These are phyloP conservation scores for Chascanopsetta lugubris DNA, from an alignment of 2,113 vertebrate species.

Conservation along the genomic window DNA sequence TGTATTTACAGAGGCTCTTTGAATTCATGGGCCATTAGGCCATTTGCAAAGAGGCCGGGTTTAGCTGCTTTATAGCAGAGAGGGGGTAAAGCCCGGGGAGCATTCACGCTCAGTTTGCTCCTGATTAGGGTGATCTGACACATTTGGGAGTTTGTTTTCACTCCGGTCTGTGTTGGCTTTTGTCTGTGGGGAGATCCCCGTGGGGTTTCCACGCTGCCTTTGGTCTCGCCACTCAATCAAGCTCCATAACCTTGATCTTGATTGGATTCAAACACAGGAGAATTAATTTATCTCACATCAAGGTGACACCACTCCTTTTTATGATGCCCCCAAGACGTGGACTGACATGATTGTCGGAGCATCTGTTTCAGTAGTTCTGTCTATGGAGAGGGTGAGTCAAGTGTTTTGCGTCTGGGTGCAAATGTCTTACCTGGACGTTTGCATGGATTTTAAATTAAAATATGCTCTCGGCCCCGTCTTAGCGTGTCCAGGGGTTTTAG, in stretches of 20 bases:
- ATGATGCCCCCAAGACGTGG: conserved; percentile 3
- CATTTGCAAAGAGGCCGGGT: conserved; percentile 11
- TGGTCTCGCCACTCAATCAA: conserved; percentile 33
- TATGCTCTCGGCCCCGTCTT: conserved; percentile 3
- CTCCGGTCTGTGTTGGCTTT: conserved; percentile 2
- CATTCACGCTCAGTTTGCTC: conserved; percentile 16
- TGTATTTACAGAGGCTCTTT: conserved; percentile 16
- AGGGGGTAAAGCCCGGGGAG: background rate
- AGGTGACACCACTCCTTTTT: conserved; percentile 33
- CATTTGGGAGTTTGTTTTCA: conserved; percentile 49
- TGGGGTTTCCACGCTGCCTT: conserved; percentile 26
- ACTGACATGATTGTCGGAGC: conserved; percentile 26
- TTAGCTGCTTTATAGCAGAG: conserved; percentile 14
- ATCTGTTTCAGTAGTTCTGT: conserved; percentile 12
- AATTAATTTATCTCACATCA: conserved; percentile 10
- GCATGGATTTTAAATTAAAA: conserved; percentile 26
- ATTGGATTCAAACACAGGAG: conserved; percentile 16
- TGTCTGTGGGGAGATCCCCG: background rate
- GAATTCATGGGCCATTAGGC: conserved; percentile 12
- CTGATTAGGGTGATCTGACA: conserved; percentile 29
- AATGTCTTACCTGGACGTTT: conserved; percentile 5
- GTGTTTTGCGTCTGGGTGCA: background rate
- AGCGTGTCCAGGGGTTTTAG: background rate
- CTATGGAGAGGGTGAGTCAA: background rate
- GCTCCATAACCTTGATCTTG: conserved; percentile 31